Base-by-base conservation (phyloP, 2,888 invertebrate species). In the Amblyjoppa fuscipennis region DNA sequence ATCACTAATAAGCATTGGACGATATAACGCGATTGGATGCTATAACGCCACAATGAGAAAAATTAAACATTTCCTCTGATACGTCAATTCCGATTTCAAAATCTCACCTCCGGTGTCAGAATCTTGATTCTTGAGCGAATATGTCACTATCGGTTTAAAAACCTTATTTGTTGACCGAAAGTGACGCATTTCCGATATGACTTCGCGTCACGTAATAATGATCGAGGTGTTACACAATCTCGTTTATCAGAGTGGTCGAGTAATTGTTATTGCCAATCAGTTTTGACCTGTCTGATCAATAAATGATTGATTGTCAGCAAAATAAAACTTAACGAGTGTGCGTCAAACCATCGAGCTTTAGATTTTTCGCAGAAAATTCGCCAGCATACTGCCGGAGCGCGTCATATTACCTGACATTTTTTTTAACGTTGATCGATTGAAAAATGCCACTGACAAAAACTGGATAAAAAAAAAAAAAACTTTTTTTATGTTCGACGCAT, bases 261-360 rank as follows among this genome's bases (percentile, higher is more conserved):
- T 45, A 64, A 45, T 20, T 45, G 64, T 64, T 59, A 61, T 49
- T 34, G 49, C 64, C 51, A 13, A 20, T 49, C 64, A 71, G 64
- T 79, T 34, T 34, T n/a, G 61, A 71, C 38, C 31, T 38, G 4
- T 34, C 38, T 51, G 51, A 53, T 34, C 25, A 51, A 38, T 13
- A 28, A 78, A 64, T 78, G 78, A 85, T 85, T 78, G 56, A 78
- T 81, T 41, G 71, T 70, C 74, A 69, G 28, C n/a, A 16, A 70
- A 53, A 77, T 71, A 61, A 34, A 74, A 81, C 73, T 73, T 66
- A 73, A 80, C 71, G 71, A 82, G 64, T 76, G 20, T 16, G 31
- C 64, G 70, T 71, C 66, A 45, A 66, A 53, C 41, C 64, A 31
- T 79, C 45, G 53, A 25, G 51, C 38, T 71, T 70, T 53, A 51